Base-by-base conservation (phyloP, 2,888 invertebrate genomes). In the Malachius bipustulatus region DNA sequence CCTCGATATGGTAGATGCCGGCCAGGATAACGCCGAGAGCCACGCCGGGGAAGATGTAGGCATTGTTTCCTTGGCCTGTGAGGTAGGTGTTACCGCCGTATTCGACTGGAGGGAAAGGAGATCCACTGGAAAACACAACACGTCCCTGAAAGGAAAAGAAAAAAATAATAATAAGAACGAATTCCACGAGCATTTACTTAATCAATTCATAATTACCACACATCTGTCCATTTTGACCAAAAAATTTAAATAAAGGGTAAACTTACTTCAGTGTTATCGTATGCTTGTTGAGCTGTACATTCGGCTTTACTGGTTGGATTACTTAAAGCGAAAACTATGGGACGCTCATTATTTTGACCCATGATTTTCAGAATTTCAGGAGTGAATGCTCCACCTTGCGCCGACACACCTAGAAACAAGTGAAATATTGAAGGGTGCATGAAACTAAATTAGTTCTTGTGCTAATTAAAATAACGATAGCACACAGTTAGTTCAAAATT, bases 291-390 rank as follows among this genome's bases (percentile, higher is more conserved):
- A 2, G 98, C 96, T 1, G 97, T 97, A 59, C 98, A 99, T 64
- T 98, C 98, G 1, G 98, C 93, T 69, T 89, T 90, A 62, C 79
- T 81, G 1, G 98, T 99, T 4, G 98, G 98, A 67, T 98, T 98
- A 48, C 96, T 96, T 27, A 98, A 71, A 6, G 98, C 97, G 59
- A 98, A 97, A 44, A 98, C 81, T 47, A 98, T 75, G 0, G 98
- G 98, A 34, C 82, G 71, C 3, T 90, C 79, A 47, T 90, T 89
- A 57, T 81, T 80, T 37, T 68, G 62, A 0, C 79, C 88, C 96
- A 99, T 94, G 47, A 77, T 77, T 51, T 75, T 66, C 33, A 98
- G 64, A 32, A 99, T 78, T 45, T 80, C 79, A 4, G 83, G 74
- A 0, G 87, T 93, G 60, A 98, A 99, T 0, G 90, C 84, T 12